phyloP scores from a whole-genome alignment of 1,140 invertebrate genomes.

The Euura lappo region DNA sequence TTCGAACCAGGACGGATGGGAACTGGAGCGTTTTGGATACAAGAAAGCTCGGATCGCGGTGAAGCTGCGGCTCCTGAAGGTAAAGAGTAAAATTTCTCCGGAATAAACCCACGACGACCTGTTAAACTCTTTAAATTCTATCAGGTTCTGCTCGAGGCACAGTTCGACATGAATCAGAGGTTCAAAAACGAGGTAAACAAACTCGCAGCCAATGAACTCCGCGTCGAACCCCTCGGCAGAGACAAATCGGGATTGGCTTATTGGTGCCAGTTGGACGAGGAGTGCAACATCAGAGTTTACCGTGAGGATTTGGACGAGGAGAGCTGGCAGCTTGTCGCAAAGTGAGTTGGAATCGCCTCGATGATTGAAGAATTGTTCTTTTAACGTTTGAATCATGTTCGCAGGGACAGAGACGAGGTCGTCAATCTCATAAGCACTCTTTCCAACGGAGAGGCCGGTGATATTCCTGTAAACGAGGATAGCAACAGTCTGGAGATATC shows the following conservation, averaged over 20 bases:
- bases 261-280: conserved; percentile 91
- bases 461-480: conserved; percentile 54
- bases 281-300: conserved; percentile 89
- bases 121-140: conserved; percentile 42
- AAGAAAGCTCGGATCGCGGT: conserved; percentile 87
- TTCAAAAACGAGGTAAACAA: conserved; percentile 93
- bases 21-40: conserved; percentile 95
- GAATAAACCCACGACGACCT: no score
- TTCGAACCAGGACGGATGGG: conserved; percentile 92
- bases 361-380: conserved; percentile 12
- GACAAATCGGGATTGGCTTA: conserved; percentile 90
- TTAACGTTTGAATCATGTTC: conserved; percentile 11
- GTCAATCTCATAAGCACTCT: conserved; percentile 76
- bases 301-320: conserved; percentile 95
- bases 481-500: conserved; percentile 56
- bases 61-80: conserved; percentile 89
- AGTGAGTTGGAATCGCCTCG: conserved; percentile 61
- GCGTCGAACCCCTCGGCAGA: conserved; percentile 85
- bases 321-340: conserved; percentile 92
- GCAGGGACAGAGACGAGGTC: conserved; percentile 76
- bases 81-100: conserved; percentile 37
- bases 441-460: conserved; percentile 66
- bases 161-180: conserved; percentile 93
- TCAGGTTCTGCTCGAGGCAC: conserved; percentile 88
- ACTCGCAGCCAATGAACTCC: conserved; percentile 76